phyloP scores from a whole-genome alignment of 1,140 invertebrate species.

The Heliconius eleuchia region DNA sequence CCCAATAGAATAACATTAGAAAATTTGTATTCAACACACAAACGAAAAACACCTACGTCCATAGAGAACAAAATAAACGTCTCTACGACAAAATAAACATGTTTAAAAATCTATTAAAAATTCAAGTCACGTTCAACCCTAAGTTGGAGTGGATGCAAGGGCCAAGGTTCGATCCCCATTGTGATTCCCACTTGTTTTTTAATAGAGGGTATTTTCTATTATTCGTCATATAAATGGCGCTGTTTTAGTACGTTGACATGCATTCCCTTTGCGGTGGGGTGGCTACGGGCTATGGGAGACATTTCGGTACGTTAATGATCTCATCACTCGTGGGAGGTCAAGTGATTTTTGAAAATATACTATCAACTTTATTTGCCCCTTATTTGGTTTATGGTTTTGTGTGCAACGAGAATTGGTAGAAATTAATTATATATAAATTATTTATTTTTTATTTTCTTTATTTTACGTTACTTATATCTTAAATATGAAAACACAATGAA shows the following conservation, averaged over 20 bases:
- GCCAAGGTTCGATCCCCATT: conserved; percentile 72
- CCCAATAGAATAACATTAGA: conserved; percentile 18
- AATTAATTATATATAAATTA: too few species aligned
- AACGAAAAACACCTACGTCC: conserved; percentile 41
- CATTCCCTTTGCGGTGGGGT: conserved; percentile 54
- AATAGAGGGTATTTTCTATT: conserved; percentile 77
- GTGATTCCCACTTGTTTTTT: conserved; percentile 76
- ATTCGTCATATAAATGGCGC: conserved; percentile 61
- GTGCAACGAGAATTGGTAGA: background rate
- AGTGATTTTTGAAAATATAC: conserved; percentile 39
- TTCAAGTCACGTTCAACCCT: conserved; percentile 72
- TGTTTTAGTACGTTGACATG: conserved; percentile 72
- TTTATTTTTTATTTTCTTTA: too few species aligned
- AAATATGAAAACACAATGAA: too few species aligned
- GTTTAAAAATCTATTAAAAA: conserved; percentile 46
- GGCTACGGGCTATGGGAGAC: conserved; percentile 47
- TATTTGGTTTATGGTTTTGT: background rate
- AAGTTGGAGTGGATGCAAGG: conserved; percentile 56
- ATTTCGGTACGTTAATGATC: conserved; percentile 60
- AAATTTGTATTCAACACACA: conserved; percentile 35
- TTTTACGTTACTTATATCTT: too few species aligned
- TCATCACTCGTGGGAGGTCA: conserved; percentile 36
- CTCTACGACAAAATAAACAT: conserved; percentile 44
- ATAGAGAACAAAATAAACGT: background rate
- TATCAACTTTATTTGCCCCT: conserved; percentile 27